These are phyloP conservation scores for Brevipalpus yothersi DNA, from an alignment of 1,140 invertebrate species.

Conservation along the genomic window DNA sequence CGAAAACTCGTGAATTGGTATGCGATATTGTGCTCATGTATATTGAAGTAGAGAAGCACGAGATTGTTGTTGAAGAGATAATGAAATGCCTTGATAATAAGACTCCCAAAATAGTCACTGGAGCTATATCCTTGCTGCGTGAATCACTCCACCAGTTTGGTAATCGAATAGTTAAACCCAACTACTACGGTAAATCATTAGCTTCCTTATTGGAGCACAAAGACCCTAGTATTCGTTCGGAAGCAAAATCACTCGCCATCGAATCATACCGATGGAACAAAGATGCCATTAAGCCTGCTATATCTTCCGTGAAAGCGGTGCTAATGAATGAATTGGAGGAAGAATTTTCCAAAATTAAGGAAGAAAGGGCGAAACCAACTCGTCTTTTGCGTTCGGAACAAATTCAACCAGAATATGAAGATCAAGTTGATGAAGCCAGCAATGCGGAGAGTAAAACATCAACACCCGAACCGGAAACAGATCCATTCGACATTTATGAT, in stretches of 20 bases:
- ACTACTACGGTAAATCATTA: slow-evolving; percentile 66
- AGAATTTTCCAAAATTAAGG: slow-evolving; percentile 52
- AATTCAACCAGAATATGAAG: slow-evolving; percentile 34
- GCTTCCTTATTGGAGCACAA: slow-evolving; percentile 58
- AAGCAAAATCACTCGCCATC: slow-evolving; percentile 59
- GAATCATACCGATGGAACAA: slow-evolving; percentile 86
- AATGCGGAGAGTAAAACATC: slow-evolving; percentile 3
- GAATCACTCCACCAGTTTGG: slow-evolving; percentile 65
- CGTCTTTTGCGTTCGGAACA: slow-evolving; percentile 73
- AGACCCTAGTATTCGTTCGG: slow-evolving; percentile 73
- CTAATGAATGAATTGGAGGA: slow-evolving; percentile 59
- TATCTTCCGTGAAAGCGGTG: slow-evolving; percentile 59
- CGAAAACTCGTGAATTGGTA: slow-evolving; percentile 71
- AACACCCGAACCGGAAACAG: slow-evolving; percentile 36
- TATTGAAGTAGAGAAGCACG: slow-evolving; percentile 85
- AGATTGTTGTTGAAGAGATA: slow-evolving; percentile 65
- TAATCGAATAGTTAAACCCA: slow-evolving; percentile 63
- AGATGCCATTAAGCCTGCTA: slow-evolving; percentile 55
- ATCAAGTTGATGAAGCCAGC: slow-evolving; percentile 13
- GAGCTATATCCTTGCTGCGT: slow-evolving; percentile 47
- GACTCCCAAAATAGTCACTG: slow-evolving; percentile 78
- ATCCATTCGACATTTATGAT: slow-evolving; percentile 69
- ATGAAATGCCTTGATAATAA: slow-evolving; percentile 75
- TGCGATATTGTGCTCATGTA: slow-evolving; percentile 72
- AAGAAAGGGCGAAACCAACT: slow-evolving; percentile 39